Percentiles rank a stretch among this genome's conserved stretches.
Evolutionary conservation across 1,140 invertebrate species (phyloP).

Genomic region (Solen grandis): DNA sequence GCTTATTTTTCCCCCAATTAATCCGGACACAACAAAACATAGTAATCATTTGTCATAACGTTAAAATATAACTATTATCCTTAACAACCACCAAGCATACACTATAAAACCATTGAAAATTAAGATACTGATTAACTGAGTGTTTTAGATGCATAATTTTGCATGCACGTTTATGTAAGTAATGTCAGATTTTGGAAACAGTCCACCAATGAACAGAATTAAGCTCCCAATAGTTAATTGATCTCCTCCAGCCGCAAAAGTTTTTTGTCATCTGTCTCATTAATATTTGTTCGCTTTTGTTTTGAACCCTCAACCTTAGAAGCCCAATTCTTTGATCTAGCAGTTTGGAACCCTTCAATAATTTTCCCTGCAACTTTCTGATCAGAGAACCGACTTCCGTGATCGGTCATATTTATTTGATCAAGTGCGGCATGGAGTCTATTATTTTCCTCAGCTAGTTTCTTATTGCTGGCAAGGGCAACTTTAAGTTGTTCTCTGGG

Average conservation of each 20-base stretch:
- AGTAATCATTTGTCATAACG: no score
- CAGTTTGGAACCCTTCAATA: conserved; percentile 44
- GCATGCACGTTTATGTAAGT: no score
- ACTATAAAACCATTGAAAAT: no score
- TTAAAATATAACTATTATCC: no score
- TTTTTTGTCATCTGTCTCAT: conserved; percentile 50
- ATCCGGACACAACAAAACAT: no score
- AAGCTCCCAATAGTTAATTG: no score
- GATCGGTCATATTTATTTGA: conserved; percentile 9
- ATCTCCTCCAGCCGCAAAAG: conserved; percentile 42
- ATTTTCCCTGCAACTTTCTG: conserved; percentile 29
- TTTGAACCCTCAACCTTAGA: not conserved
- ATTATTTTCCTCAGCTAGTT: conserved; percentile 29
- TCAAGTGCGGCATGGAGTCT: conserved; percentile 40
- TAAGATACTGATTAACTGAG: no score
- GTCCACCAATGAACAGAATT: no score
- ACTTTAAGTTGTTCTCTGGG: conserved; percentile 41
- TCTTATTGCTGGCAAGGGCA: conserved; percentile 19
- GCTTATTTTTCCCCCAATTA: no score
- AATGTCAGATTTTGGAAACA: no score
- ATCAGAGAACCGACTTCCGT: conserved; percentile 30
- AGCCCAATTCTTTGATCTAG: conserved; percentile 42
- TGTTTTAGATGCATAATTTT: no score
- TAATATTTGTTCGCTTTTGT: conserved; percentile 4
- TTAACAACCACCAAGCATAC: no score